Percentiles rank a stretch among this genome's conserved stretches.
Conservation (phyloP, 2,888 invertebrate species). For the Eugnorisma glareosa region DNA sequence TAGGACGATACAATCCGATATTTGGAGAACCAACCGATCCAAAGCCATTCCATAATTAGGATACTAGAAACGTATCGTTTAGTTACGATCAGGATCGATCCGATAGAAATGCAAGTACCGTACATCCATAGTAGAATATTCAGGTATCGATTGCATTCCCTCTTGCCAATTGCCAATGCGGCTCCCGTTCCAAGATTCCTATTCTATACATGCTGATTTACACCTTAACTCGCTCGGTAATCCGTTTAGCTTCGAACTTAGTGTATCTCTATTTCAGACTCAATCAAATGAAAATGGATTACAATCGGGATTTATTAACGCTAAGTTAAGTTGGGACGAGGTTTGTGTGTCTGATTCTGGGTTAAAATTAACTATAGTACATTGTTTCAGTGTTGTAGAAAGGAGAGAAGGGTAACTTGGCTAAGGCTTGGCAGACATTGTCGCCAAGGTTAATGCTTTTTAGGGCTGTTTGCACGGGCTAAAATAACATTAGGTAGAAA, state of each 20-base stretch:
- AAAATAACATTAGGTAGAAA: conserved; percentile 8
- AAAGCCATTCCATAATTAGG: neutral
- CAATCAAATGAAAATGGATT: conserved; percentile 58
- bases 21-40: neutral
- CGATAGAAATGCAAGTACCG: neutral
- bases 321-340: conserved; percentile 20
- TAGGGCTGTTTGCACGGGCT: conserved; percentile 14
- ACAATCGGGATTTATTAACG: conserved; percentile 31
- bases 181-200: conserved; percentile 49
- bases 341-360: conserved; percentile 9
- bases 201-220: conserved; percentile 58
- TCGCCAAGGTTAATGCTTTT: conserved; percentile 26
- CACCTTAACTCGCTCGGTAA: conserved; percentile 56
- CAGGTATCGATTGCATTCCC: conserved; percentile 55
- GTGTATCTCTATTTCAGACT: conserved; percentile 48
- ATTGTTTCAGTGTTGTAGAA: neutral
- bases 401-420: neutral
- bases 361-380: conserved; percentile 11
- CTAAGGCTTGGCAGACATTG: conserved; percentile 1
- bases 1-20: neutral
- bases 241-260: conserved; percentile 52
- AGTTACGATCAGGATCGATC: neutral
- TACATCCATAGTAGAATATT: conserved; percentile 21
- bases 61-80: neutral
- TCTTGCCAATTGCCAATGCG: conserved; percentile 47